These are phyloP conservation scores for Poecile montanus DNA, from an alignment of 2,797 vertebrate genomes.

Conservation along the genomic window DNA sequence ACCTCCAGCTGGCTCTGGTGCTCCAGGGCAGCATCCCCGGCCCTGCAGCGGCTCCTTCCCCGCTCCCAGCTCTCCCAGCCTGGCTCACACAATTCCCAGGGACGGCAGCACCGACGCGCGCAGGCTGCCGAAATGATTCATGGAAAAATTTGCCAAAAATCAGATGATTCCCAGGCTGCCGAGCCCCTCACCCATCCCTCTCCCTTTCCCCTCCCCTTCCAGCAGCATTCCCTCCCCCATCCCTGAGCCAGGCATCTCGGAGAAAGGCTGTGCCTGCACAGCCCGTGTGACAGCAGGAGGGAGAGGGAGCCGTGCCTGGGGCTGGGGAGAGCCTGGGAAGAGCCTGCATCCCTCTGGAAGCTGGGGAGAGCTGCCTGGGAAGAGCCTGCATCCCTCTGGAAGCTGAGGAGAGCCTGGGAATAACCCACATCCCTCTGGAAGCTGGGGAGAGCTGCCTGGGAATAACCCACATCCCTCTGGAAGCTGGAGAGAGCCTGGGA, in stretches of 20 bases:
- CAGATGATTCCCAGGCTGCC: slow-evolving; percentile 30
- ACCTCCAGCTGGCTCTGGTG: not conserved
- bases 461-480: not conserved
- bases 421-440: not conserved
- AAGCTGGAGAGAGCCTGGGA: not conserved
- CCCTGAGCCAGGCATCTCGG: slow-evolving; percentile 39
- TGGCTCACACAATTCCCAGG: not conserved
- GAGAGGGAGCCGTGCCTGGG: not conserved
- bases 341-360: not conserved
- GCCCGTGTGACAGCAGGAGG: slow-evolving; percentile 74
- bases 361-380: not conserved
- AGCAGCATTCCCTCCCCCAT: slow-evolving; percentile 56
- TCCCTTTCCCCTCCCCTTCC: slow-evolving; percentile 43
- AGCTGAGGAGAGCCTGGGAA: not conserved
- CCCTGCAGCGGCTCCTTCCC: not conserved
- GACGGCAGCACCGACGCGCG: not conserved
- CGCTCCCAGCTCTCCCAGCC: not conserved
- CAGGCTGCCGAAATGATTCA: slow-evolving; percentile 8
- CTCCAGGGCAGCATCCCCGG: not conserved
- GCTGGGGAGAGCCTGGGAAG: not conserved
- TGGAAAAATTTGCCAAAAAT: slow-evolving; percentile 28
- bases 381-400: not conserved
- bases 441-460: not conserved
- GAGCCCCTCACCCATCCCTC: slow-evolving; percentile 28
- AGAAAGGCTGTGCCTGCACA: slow-evolving; percentile 74